These are phyloP conservation scores for Gila robusta DNA, from an alignment of 2,797 vertebrate genomes.

Conservation along the genomic window DNA sequence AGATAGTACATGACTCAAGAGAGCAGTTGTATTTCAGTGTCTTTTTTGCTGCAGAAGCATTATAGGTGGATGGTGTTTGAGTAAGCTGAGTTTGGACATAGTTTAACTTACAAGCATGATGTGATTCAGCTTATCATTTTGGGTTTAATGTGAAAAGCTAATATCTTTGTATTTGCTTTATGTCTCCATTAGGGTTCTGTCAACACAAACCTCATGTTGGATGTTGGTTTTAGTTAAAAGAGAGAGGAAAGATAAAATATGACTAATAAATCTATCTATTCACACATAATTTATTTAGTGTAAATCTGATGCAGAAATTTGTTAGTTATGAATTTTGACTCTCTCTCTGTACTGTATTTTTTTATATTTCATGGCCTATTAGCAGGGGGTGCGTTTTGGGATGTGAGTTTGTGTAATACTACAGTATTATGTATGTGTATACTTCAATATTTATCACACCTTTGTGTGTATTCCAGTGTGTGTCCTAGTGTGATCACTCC, in stretches of 20 bases:
- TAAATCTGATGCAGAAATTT: background rate
- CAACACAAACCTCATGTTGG: background rate
- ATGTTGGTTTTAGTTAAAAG: constrained; percentile 1
- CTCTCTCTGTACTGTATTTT: background rate
- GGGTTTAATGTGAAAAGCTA: constrained; percentile 5
- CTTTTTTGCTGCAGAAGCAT: constrained; percentile 12
- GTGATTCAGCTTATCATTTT: constrained; percentile 10
- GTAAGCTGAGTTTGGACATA: background rate
- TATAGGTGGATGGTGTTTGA: background rate
- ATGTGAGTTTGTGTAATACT: background rate
- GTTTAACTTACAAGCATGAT: background rate
- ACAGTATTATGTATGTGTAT: background rate
- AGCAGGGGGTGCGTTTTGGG: background rate
- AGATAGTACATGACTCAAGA: constrained; percentile 32
- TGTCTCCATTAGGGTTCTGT: background rate
- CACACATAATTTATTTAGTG: background rate
- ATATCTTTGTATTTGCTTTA: constrained; percentile 38
- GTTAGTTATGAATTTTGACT: background rate
- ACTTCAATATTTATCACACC: background rate
- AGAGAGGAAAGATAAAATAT: background rate
- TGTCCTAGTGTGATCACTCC: background rate
- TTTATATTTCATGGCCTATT: background rate
- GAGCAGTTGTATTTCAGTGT: constrained; percentile 47
- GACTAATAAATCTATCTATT: background rate
- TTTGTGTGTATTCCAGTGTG: background rate